Evolutionary conservation across 2,797 vertebrate genomes (phyloP), one percentile per base, ranked within the genome.

Genomic region (Danio choprae): DNA sequence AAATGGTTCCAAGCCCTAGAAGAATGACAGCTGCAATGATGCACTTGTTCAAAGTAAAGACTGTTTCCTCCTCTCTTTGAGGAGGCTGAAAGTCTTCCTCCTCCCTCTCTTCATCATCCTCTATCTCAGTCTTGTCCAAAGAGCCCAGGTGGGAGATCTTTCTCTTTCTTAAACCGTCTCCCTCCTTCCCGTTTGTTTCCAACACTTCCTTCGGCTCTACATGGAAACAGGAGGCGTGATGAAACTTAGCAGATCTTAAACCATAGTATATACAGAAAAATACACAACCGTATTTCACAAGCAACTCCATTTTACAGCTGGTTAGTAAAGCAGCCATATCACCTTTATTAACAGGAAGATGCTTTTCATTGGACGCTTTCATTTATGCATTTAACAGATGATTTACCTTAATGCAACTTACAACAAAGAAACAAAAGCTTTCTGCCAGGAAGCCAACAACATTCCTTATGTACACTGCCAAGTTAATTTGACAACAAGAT

Each of bases 41-140:
- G 90, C 94, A 95, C 87, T 93, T 95, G 89, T 95, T 95, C 74
- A 95, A 74, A 43, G 93, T 91, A 81, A 95, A 91, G 8, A 90
- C 89, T 0, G 85, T 86, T 77, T 91, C 90, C 0, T 91, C 91
- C 0, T 87, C 86, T 73, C 85, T 87, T 56, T 84, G 90, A 6
- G 91, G 91, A 36, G 88, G 82, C 63, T 88, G 90, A 71, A 92
- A 91, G n/a, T 90, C 91, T 68, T 90, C 91, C 36, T 89, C 93
- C 38, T 93, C 91, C 4, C 86, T 92, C 4, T 85, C 85, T 60
- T 87, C 88, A 22, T 86, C 87, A 59, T 84, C 84, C 5, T 85
- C 84, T 1, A 70, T 72, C 5, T 79, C 79, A 55, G 81, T 85
- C 18, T 89, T 91, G 77, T 94, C 92, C 87, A 93, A 81, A 86